Conservation (phyloP, 2,888 invertebrate genomes). For the Coleophora flavipennella region DNA sequence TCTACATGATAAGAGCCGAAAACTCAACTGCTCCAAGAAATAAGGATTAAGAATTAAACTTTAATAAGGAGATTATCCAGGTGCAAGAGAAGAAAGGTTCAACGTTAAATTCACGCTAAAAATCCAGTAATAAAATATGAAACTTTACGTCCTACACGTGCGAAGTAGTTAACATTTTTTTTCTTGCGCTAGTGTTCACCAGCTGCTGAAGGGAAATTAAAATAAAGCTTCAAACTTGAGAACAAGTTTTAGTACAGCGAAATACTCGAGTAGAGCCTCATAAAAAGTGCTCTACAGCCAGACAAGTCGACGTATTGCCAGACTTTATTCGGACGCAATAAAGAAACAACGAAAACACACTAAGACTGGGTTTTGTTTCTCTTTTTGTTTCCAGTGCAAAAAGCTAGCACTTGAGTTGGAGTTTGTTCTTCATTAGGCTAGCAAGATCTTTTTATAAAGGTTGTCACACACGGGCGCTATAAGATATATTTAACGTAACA, state of each 20-base stretch:
- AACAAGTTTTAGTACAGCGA: conserved; percentile 54
- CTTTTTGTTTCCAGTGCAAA: conserved; percentile 29
- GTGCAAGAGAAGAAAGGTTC: not conserved
- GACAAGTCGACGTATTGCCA: conserved; percentile 47
- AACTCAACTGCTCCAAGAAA: too few relatives aligned
- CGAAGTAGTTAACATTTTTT: conserved; percentile 44
- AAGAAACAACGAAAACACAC: conserved; percentile 25
- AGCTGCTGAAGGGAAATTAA: conserved; percentile 56
- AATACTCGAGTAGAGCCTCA: conserved; percentile 36
- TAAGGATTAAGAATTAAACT: too few relatives aligned
- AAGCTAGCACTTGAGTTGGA: conserved; percentile 9
- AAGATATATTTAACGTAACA: too few relatives aligned
- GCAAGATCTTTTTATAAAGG: too few relatives aligned
- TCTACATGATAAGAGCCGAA: too few relatives aligned
- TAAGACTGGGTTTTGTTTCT: conserved; percentile 31
- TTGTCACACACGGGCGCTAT: too few relatives aligned
- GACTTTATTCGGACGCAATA: conserved; percentile 39
- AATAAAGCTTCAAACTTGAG: conserved; percentile 62
- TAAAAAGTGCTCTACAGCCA: conserved; percentile 42
- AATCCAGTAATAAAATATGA: conserved; percentile 33
- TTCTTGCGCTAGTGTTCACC: conserved; percentile 12
- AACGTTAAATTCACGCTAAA: not conserved
- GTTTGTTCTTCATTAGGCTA: conserved; percentile 1
- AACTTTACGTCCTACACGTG: conserved; percentile 51
- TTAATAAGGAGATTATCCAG: not conserved